phyloP scores from a whole-genome alignment of 2,797 vertebrate species.

The Enteromius afrohamiltoni region DNA sequence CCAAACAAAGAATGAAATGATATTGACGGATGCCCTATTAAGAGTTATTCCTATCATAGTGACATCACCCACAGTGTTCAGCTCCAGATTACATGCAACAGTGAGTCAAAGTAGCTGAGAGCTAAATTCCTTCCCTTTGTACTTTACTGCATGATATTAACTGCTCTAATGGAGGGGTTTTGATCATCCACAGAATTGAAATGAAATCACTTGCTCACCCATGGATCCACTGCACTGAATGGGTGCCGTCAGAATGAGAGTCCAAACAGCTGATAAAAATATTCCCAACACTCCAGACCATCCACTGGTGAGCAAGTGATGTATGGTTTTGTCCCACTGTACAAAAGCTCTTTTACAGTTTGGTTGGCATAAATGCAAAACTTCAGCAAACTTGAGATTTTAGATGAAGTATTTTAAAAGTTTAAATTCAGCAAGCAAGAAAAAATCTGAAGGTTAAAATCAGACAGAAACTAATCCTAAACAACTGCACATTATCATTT shows the following conservation, averaged over 20 bases:
- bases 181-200: background rate
- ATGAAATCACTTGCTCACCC: background rate
- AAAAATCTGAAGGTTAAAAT: background rate
- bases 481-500: background rate
- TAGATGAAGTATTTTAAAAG: background rate
- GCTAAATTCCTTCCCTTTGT: background rate
- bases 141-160: background rate
- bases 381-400: background rate
- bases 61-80: background rate
- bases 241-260: background rate
- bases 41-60: background rate
- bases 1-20: slow-evolving; percentile 14
- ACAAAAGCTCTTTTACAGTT: background rate
- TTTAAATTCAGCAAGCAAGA: background rate
- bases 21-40: slow-evolving; percentile 14
- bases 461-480: background rate
- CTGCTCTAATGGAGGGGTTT: background rate
- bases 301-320: background rate
- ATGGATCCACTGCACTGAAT: background rate
- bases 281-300: background rate
- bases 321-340: background rate
- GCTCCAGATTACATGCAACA: background rate
- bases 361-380: background rate
- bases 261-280: background rate
- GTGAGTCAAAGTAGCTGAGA: background rate